Evolutionary conservation across 2,797 vertebrate species (phyloP).

Genomic region (Luscinia megarhynchos): DNA sequence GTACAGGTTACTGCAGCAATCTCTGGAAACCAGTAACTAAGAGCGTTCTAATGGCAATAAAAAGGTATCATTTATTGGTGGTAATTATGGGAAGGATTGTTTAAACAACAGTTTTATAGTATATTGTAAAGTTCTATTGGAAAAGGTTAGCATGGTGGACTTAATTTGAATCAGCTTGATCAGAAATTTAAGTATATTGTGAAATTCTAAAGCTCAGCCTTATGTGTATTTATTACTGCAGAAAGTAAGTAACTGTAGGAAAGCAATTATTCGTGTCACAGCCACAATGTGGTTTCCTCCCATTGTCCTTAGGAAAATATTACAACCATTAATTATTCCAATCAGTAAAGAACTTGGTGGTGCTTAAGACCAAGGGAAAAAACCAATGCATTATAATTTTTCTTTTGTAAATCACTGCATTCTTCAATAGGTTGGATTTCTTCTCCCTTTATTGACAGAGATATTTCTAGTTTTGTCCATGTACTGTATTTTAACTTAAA

Average conservation of each 20-base stretch:
- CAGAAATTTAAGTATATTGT: conserved; percentile 45
- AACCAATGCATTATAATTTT: neutral
- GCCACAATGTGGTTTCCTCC: conserved; percentile 1
- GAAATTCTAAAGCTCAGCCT: conserved; percentile 39
- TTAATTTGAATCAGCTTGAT: conserved; percentile 61
- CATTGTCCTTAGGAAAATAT: conserved; percentile 8
- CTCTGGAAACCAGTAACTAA: conserved; percentile 39
- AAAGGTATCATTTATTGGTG: conserved; percentile 66
- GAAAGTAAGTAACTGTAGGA: conserved; percentile 47
- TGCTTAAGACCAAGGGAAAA: neutral
- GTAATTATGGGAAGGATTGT: conserved; percentile 62
- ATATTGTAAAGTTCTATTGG: conserved; percentile 56
- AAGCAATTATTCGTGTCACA: neutral
- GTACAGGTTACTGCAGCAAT: conserved; percentile 29
- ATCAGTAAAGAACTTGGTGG: neutral
- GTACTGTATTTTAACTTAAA: neutral
- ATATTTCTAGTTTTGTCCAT: neutral
- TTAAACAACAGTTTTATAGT: conserved; percentile 64
- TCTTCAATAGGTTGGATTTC: neutral
- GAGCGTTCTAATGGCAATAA: conserved; percentile 48
- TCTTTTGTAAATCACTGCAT: neutral
- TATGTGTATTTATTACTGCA: conserved; percentile 1
- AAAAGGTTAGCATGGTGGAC: conserved; percentile 35
- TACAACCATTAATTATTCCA: neutral
- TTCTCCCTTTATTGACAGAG: neutral